Conservation (phyloP, 2,888 invertebrate genomes). For the Agrochola macilenta region DNA sequence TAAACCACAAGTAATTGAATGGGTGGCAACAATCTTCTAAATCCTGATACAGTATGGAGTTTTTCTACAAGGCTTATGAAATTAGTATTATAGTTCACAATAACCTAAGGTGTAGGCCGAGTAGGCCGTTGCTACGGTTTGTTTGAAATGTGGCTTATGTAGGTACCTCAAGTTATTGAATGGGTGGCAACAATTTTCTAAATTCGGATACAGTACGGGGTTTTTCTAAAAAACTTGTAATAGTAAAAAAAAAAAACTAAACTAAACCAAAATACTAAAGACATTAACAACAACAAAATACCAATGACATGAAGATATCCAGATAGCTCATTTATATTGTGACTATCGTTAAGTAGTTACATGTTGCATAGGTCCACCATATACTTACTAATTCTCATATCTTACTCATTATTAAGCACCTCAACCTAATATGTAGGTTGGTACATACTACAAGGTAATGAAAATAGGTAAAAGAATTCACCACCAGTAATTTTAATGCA, state of each 20-base stretch:
- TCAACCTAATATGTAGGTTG: background rate
- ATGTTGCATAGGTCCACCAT: background rate
- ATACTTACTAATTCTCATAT: background rate
- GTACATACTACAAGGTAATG: background rate
- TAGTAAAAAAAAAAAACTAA: background rate
- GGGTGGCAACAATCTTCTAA: background rate
- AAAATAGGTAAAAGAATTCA: background rate
- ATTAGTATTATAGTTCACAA: background rate
- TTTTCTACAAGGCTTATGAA: background rate
- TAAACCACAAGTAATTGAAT: background rate
- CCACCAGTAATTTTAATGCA: background rate
- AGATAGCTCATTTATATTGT: background rate
- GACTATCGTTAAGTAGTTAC: background rate
- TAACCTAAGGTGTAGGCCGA: conserved; percentile 13
- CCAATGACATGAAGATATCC: background rate
- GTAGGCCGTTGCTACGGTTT: conserved; percentile 1
- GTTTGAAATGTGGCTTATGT: background rate
- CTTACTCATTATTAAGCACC: background rate
- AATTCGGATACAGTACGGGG: background rate
- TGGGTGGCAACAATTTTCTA: background rate
- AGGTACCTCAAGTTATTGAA: background rate
- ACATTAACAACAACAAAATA: background rate
- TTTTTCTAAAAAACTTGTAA: background rate
- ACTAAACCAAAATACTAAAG: too few relatives aligned
- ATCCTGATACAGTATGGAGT: background rate